A percentile compares a stretch with the other conserved stretches of the same genome.
Evolutionary conservation across 1,140 invertebrate species (phyloP).

Genomic region (Venturia canescens): DNA sequence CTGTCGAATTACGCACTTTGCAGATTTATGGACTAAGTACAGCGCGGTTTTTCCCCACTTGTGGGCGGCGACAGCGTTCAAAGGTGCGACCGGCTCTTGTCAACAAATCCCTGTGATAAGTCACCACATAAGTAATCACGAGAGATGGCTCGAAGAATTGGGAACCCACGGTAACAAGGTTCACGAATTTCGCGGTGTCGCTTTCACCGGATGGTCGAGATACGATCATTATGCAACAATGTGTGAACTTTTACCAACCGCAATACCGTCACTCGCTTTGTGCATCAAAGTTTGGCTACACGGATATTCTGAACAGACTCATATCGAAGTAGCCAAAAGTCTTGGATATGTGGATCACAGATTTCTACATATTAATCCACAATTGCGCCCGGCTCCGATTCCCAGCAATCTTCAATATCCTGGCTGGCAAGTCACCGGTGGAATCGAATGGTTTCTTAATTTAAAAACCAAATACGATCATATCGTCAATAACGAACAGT

Average conservation of each 20-base stretch:
- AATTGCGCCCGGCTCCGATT: conserved; percentile 74
- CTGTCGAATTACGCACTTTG: not conserved
- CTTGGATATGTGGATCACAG: conserved; percentile 77
- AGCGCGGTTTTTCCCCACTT: conserved; percentile 88
- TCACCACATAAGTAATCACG: conserved; percentile 83
- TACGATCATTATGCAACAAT: conserved; percentile 96
- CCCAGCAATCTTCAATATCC: conserved; percentile 79
- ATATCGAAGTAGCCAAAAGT: conserved; percentile 75
- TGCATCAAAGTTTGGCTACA: conserved; percentile 80
- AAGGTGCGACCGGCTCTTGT: conserved; percentile 91
- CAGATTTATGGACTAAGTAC: conserved; percentile 87
- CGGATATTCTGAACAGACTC: conserved; percentile 74
- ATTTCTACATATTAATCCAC: conserved; percentile 69
- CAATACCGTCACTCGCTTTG: conserved; percentile 85
- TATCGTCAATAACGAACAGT: conserved; percentile 81
- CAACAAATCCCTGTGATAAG: conserved; percentile 82
- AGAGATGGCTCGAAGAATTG: conserved; percentile 81
- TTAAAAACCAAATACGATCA: conserved; percentile 77
- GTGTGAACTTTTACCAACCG: conserved; percentile 92
- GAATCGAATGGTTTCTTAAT: conserved; percentile 79
- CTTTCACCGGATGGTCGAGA: conserved; percentile 88
- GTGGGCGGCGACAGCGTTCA: conserved; percentile 96
- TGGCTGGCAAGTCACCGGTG: conserved; percentile 79
- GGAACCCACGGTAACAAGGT: conserved; percentile 75
- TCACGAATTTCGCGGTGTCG: conserved; percentile 81